These are phyloP conservation scores for Sphinx pinastri DNA, from an alignment of 2,888 invertebrate genomes.

Conservation along the genomic window DNA sequence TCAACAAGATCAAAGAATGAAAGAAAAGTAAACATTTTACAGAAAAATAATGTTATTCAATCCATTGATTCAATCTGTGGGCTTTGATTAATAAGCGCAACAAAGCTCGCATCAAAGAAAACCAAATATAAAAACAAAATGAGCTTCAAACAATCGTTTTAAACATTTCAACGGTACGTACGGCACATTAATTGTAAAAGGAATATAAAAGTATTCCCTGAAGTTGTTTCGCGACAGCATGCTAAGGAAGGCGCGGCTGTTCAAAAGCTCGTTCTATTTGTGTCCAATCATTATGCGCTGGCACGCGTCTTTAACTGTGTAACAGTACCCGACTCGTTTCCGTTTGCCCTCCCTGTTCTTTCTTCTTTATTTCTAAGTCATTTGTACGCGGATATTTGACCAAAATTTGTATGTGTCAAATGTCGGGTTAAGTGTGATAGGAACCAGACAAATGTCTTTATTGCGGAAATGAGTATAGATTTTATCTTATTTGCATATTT, in stretches of 20 bases:
- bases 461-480: not conserved
- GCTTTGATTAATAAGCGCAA: conserved; percentile 6
- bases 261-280: conserved; percentile 74
- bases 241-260: conserved; percentile 60
- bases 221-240: conserved; percentile 74
- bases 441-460: not conserved
- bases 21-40: not conserved
- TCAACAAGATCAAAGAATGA: not conserved
- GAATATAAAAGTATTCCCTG: conserved; percentile 66
- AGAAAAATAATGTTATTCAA: not conserved
- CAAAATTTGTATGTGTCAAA: conserved; percentile 51
- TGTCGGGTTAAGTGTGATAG: conserved; percentile 1
- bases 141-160: conserved; percentile 10
- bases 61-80: not conserved
- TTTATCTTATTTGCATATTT: not conserved
- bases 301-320: conserved; percentile 78
- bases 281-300: conserved; percentile 77
- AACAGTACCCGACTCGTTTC: conserved; percentile 77
- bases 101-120: conserved; percentile 1
- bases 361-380: conserved; percentile 62
- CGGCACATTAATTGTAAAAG: conserved; percentile 38
- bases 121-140: conserved; percentile 9
- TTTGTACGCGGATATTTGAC: conserved; percentile 61
- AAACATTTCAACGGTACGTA: conserved; percentile 23
- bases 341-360: conserved; percentile 66